Evolutionary conservation across 2,113 vertebrate species (phyloP).

Genomic region (Tichodroma muraria): DNA sequence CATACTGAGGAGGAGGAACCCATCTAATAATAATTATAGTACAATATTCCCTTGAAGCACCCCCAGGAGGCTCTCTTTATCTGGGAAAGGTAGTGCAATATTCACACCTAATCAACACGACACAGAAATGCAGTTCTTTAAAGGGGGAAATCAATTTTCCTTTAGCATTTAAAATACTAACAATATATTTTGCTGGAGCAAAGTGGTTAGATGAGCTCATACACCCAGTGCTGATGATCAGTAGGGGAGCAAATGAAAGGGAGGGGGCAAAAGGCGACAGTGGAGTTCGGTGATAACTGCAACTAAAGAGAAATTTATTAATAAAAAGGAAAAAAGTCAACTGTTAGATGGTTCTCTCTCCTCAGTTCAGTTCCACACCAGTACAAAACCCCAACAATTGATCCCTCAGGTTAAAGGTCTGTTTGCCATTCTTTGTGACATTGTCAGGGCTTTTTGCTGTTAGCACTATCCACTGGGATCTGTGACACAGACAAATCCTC

Average conservation of each 20-base stretch:
- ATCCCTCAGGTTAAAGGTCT: neutral
- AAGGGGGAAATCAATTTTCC: conserved; percentile 7
- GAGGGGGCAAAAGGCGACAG: neutral
- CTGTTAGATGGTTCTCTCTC: neutral
- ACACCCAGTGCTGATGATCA: neutral
- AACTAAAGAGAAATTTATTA: neutral
- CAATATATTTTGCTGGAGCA: neutral
- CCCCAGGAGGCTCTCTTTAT: conserved; percentile 9
- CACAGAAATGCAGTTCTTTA: conserved; percentile 12
- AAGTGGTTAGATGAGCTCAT: neutral
- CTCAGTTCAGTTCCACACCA: neutral
- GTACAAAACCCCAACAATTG: neutral
- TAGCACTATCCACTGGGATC: neutral
- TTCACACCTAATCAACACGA: conserved; percentile 4
- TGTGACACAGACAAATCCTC: neutral
- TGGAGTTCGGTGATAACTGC: neutral
- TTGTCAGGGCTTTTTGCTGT: neutral
- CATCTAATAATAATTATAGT: neutral
- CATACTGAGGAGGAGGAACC: neutral
- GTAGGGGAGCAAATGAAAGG: neutral
- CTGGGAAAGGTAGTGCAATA: neutral
- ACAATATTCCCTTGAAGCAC: neutral
- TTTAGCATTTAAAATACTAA: conserved; percentile 12
- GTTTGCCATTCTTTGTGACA: neutral
- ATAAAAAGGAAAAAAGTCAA: neutral